phyloP scores from a whole-genome alignment of 2,797 vertebrate genomes.

The Alectoris magna region DNA sequence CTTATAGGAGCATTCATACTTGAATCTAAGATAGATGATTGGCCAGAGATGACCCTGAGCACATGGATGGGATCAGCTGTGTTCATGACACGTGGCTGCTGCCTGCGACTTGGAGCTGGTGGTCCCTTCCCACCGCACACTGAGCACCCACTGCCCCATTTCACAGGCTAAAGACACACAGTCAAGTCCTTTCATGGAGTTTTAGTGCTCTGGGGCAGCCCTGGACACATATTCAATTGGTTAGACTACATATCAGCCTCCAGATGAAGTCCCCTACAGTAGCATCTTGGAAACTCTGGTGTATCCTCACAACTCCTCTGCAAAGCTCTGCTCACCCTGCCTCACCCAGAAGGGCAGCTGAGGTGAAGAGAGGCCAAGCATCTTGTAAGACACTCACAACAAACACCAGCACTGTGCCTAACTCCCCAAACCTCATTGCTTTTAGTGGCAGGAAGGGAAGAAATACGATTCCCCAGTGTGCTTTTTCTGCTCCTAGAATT shows the following conservation, averaged over 20 bases:
- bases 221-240: background rate
- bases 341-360: background rate
- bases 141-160: background rate
- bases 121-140: background rate
- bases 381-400: background rate
- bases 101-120: background rate
- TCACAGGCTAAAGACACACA: background rate
- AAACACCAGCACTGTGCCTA: accelerated
- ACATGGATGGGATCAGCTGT: accelerated
- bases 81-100: accelerated
- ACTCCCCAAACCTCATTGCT: background rate
- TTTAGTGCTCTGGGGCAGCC: background rate
- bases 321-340: background rate
- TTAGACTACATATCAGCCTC: background rate
- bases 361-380: background rate
- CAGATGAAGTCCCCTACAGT: background rate
- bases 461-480: background rate
- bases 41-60: background rate
- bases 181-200: accelerated
- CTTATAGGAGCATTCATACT: background rate
- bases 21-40: accelerated
- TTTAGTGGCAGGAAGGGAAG: background rate
- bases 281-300: background rate
- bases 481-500: background rate
- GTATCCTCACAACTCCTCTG: background rate